Base-by-base conservation (phyloP, 2,888 invertebrate genomes). In the Eurytoma californica region DNA sequence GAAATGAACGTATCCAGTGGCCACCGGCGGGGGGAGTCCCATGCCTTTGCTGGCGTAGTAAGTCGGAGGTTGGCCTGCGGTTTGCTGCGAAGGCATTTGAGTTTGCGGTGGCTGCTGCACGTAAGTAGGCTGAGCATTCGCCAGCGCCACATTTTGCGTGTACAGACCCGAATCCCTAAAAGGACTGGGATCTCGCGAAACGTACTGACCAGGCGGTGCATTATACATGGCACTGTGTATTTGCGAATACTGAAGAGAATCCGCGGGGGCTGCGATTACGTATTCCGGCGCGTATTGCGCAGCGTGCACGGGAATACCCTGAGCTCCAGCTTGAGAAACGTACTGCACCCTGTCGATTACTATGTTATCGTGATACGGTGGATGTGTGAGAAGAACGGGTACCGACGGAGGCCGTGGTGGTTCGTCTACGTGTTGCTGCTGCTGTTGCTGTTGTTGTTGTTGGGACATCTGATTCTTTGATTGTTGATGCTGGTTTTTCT, bases 271-370 rank as follows among this genome's bases (percentile, higher is more conserved):
- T 16, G 85, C 83, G 9, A 82, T 79, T 57, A 82, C 80, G 80
- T 87, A 88, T 77, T 90, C 89, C 12, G 87, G 84, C 13, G 85
- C 83, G 72, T 87, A 89, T 72, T 89, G 89, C 0, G 80, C n/a
- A 13, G 61, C 67, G 57, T 89, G 90, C 9, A 87, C 84, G 73
- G 89, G 89, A 3, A 89, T 87, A 5, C 89, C 86, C 72, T 90
- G 90, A 0, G 87, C 86, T 61, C 86, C 84, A 7, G 86, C 87
- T 78, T 88, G 89, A 0, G 88, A 85, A 12, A 89, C 86, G 75
- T 87, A 86, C 74, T 88, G 87, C 3, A 86, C 82, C 65, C 87
- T 85, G 5, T 87, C 87, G 2, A 82, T 65, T 3, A 83, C 69
- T 0, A 83, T 30, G 63, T 88, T 88, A 1, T 89, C 89, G 20